Base-by-base conservation (phyloP, 2,797 vertebrate species). In the Hydrocynus forskahlii region DNA sequence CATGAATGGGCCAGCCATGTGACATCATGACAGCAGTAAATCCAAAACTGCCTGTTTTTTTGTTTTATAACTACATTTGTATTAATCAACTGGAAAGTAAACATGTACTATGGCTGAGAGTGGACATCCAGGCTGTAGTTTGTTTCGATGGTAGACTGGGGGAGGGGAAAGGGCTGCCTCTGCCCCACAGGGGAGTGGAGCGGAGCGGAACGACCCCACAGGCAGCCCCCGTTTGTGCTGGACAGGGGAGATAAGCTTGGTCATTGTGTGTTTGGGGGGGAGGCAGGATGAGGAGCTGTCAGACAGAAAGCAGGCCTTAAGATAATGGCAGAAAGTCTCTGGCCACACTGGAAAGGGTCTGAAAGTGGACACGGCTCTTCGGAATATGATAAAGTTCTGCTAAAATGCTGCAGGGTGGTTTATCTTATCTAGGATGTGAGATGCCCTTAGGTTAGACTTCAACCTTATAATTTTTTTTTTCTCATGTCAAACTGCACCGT, bases 321-420 rank as follows among this genome's bases (percentile, higher is more conserved):
- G 87, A 89, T 89, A 89, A 88, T 63, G 60, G 21, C 66, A 83
- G 86, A 87, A 87, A 86, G 81, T 63, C 83, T 50, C 67, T n/a
- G 76, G 76, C 50, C 72, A 29, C 78, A 79, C 40, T 10, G 69
- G 71, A 83, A 72, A 86, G 79, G 67, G 38, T 7, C 25, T 0
- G 13, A 75, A 43, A 80, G 71, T 4, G n/a, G 59, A 55, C 64
- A 55, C 17, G 59, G 48, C 67, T 23, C 48, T 71, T 77, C 21
- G 6, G 35, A 69, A 66, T 54, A 72, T 43, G 54, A 66, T 45
- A 62, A 48, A 10, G n/a, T 45, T 45, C 10, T 45, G 43, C 43
- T 59, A 76, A 84, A 81, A 76, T 67, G 50, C 78, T 80, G 78
- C 59, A 50, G 63, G 40, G 9, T 9, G 19, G 48, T 50, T 59